Evolutionary conservation across 2,888 invertebrate genomes (phyloP), one percentile per base, ranked within the genome.

Genomic region (Altica lythri): DNA sequence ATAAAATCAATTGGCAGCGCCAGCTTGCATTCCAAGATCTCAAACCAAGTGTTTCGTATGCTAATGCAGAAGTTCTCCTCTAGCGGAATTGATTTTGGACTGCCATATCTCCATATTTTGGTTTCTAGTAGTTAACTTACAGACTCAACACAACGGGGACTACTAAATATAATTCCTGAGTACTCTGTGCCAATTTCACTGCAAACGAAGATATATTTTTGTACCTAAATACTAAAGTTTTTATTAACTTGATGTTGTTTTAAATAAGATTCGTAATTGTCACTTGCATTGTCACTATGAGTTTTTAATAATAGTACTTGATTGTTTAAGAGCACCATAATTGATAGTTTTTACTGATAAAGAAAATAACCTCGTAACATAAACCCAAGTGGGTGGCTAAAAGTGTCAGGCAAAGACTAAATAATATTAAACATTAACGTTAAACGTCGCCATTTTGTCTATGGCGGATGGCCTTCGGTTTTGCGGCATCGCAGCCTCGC

Each of bases 71-170:
- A 17, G 83, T 82, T 81, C 80, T 49, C 83, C 83, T 3, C 83
- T 81, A 44, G 59, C 64, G 61, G 66, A 71, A 57, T 71, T 72
- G 10, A 53, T 30, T 57, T 72, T 72, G 1, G 12, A 17, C 18
- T 50, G 43, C 72, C 72, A 72, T 9, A 55, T 38, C 17, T 60
- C 44, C 2, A 57, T 40, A 12, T 65, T 16, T 5, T 30, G 18
- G 32, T 16, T 22, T 5, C 51, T 37, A 55, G 78, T 61, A 9
- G 80, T 75, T 61, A 77, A 32, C 69, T 66, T 1, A 78, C 75
- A 2, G 81, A 81, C 59, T 78, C 74, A 8, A 83, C 79, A 64
- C 81, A 80, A 19, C 83, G 73, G 1, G 82, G 82, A 66, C 83
- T 83, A 1, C 81, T 81, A 49, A 83, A 79, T 2, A 83, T 75